Evolutionary conservation across 1,140 invertebrate species (phyloP).

Genomic region (Euura saliciscinereae): DNA sequence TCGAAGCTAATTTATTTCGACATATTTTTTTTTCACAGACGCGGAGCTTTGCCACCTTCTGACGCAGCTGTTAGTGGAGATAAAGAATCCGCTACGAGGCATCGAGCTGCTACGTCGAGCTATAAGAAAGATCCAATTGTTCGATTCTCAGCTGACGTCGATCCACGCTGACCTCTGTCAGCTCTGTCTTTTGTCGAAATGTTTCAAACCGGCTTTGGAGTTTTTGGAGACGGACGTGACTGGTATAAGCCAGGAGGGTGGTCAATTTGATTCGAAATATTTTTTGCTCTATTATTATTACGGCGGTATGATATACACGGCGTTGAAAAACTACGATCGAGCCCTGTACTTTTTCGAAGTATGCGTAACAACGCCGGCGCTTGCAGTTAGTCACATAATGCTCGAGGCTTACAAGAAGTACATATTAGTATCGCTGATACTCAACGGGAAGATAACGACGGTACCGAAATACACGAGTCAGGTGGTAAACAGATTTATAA

Average conservation of each 20-base stretch:
- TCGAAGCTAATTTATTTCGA: background rate
- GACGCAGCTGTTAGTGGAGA: constrained; percentile 78
- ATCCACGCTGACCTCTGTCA: constrained; percentile 94
- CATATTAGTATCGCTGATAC: constrained; percentile 87
- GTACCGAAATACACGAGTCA: constrained; percentile 93
- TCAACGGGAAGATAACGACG: constrained; percentile 81
- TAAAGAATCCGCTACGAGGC: constrained; percentile 80
- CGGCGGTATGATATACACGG: constrained; percentile 95
- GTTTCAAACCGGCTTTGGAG: constrained; percentile 88
- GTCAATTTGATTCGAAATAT: constrained; percentile 88
- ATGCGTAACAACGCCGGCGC: constrained; percentile 88
- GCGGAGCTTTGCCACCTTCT: constrained; percentile 87
- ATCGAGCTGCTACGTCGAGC: constrained; percentile 84
- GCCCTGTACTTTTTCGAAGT: constrained; percentile 96
- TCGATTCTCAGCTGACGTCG: constrained; percentile 88
- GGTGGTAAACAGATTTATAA: constrained; percentile 86
- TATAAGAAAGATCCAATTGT: constrained; percentile 87
- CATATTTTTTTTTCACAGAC: constrained; percentile 65
- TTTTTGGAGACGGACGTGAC: constrained; percentile 92
- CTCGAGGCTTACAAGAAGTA: constrained; percentile 97
- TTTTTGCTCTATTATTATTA: constrained; percentile 97
- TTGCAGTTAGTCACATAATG: constrained; percentile 96
- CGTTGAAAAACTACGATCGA: constrained; percentile 89
- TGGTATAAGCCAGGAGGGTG: constrained; percentile 85
- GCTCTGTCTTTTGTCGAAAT: constrained; percentile 88